These are phyloP conservation scores for Holcopasites calliopsidis DNA, from an alignment of 1,140 invertebrate species.

Conservation along the genomic window DNA sequence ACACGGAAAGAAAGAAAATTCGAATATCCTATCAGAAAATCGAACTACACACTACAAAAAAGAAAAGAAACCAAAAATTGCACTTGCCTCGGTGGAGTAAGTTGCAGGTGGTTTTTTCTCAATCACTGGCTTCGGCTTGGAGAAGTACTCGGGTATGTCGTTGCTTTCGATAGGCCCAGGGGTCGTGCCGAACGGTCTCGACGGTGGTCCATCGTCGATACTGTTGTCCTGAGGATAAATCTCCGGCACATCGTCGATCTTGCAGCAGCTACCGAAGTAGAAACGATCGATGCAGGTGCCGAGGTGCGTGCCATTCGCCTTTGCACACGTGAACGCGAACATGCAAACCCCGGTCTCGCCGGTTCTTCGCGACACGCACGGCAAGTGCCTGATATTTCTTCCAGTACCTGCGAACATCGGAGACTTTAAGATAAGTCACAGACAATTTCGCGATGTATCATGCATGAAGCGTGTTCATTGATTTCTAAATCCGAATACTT, in stretches of 20 bases:
- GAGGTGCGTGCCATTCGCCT: slow-evolving; percentile 93
- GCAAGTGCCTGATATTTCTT: slow-evolving; percentile 92
- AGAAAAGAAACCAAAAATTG: neutral
- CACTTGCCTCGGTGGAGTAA: slow-evolving; percentile 33
- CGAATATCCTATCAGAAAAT: neutral
- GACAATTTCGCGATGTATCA: neutral
- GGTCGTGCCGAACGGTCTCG: slow-evolving; percentile 67
- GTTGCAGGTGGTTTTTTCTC: slow-evolving; percentile 58
- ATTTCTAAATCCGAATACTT: neutral
- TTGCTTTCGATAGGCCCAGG: slow-evolving; percentile 73
- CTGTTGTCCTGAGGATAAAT: slow-evolving; percentile 77
- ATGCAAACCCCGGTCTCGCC: slow-evolving; percentile 93
- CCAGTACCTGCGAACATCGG: slow-evolving; percentile 83
- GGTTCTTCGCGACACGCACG: slow-evolving; percentile 89
- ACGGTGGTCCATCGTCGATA: slow-evolving; percentile 70
- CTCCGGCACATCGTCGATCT: slow-evolving; percentile 80
- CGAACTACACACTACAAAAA: neutral
- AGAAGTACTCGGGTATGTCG: slow-evolving; percentile 74
- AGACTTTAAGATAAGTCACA: neutral
- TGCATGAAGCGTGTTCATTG: too few relatives aligned
- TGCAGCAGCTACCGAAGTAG: slow-evolving; percentile 95
- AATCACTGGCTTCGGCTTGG: slow-evolving; percentile 67
- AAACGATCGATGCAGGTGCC: slow-evolving; percentile 95
- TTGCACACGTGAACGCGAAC: slow-evolving; percentile 96
- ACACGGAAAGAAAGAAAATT: neutral